Evolutionary conservation across 2,797 vertebrate genomes (phyloP).

Genomic region (Clamator glandarius): DNA sequence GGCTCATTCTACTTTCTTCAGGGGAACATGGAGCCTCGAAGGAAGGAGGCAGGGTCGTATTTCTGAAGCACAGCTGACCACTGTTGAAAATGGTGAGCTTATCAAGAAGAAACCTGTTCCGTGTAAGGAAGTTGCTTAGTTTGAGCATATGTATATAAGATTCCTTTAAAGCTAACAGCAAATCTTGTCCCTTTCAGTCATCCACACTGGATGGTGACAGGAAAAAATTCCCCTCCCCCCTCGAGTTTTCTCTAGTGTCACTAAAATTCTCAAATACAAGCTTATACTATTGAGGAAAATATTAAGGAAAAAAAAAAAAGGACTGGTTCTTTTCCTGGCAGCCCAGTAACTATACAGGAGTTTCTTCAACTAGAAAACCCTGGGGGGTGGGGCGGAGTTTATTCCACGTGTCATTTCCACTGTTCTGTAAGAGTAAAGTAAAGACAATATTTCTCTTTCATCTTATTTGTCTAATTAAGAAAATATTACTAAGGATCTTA

Average conservation of each 20-base stretch:
- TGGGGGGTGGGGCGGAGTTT: background rate
- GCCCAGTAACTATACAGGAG: background rate
- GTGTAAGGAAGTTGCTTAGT: background rate
- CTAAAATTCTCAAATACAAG: background rate
- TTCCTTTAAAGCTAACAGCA: background rate
- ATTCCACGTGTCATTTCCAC: background rate
- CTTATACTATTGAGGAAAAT: background rate
- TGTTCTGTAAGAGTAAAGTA: background rate
- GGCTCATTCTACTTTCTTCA: background rate
- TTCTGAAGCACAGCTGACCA: background rate
- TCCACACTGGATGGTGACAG: fast-evolving
- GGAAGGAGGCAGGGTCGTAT: background rate
- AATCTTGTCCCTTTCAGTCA: background rate
- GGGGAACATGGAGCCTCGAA: background rate
- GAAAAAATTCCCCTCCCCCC: background rate
- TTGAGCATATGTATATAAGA: background rate
- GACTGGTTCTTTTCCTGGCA: background rate
- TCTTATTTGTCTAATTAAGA: background rate
- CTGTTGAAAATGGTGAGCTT: background rate
- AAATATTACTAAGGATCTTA: background rate
- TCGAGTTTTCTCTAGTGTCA: background rate
- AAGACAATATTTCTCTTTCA: background rate
- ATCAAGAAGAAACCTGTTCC: background rate
- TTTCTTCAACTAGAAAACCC: background rate
- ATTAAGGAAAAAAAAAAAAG: background rate